Conservation (phyloP, 2,888 invertebrate species). For the Rhagium mordax region DNA sequence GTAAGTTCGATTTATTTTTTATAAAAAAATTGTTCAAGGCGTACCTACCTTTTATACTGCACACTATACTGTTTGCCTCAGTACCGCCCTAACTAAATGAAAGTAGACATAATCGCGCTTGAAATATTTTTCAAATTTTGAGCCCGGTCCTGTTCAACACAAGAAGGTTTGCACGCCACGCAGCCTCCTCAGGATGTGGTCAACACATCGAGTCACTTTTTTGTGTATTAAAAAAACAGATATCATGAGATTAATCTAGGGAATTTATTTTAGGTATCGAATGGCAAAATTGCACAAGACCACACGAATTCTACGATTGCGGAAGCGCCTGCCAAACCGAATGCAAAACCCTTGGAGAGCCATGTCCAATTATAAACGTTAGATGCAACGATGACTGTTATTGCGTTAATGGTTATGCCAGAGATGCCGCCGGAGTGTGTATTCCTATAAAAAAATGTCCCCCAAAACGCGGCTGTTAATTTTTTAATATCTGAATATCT, state of each 20-base stretch:
- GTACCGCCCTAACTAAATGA: too few species aligned
- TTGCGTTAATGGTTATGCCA: conserved; percentile 8
- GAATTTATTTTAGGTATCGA: background rate
- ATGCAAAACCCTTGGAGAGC: conserved; percentile 2
- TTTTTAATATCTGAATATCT: too few species aligned
- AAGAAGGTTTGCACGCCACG: too few species aligned
- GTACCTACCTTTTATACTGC: too few species aligned
- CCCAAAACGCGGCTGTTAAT: background rate
- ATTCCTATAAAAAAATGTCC: background rate
- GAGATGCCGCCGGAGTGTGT: background rate
- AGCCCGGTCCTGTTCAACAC: too few species aligned
- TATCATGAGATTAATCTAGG: background rate
- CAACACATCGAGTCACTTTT: too few species aligned
- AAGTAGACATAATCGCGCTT: too few species aligned
- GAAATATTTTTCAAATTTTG: too few species aligned
- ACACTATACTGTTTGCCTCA: too few species aligned
- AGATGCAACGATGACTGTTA: conserved; percentile 9
- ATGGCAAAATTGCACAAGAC: conserved; percentile 11
- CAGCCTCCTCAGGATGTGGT: too few species aligned
- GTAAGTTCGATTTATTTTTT: background rate
- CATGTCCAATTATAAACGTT: conserved; percentile 7
- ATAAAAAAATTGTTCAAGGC: too few species aligned
- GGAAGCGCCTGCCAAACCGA: conserved; percentile 23
- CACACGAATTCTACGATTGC: background rate
- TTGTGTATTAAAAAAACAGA: too few species aligned